phyloP scores from a whole-genome alignment of 1,140 invertebrate genomes.

The Bombus turneri region DNA sequence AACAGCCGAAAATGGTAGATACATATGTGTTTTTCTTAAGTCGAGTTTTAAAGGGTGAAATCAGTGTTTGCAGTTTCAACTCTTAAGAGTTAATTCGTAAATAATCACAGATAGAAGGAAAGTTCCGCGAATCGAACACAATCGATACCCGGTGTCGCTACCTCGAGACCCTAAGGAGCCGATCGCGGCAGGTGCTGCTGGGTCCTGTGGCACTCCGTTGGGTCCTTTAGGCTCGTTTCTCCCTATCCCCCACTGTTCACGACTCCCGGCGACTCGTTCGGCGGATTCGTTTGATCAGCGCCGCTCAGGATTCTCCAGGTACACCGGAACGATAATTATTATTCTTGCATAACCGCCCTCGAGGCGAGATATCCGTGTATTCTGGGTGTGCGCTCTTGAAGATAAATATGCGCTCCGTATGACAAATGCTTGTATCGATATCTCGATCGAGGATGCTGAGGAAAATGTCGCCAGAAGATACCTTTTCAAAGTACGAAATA shows the following conservation, averaged over 20 bases:
- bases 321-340: constrained; percentile 69
- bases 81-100: too few species aligned
- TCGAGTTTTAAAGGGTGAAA: too few species aligned
- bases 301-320: constrained; percentile 65
- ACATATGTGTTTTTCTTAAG: too few species aligned
- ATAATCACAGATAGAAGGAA: too few species aligned
- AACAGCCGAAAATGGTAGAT: too few species aligned
- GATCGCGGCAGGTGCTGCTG: constrained; percentile 57
- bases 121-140: too few species aligned
- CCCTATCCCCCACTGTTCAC: constrained; percentile 34
- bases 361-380: constrained; percentile 61
- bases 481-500: not conserved
- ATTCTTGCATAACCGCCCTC: constrained; percentile 69
- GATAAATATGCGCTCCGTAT: constrained; percentile 58
- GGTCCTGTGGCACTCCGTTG: constrained; percentile 18
- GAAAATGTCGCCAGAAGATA: not conserved
- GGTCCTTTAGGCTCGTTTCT: constrained; percentile 36
- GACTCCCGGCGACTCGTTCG: constrained; percentile 58
- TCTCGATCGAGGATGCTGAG: not conserved
- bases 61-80: too few species aligned
- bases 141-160: constrained; percentile 46
- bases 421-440: not conserved
- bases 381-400: constrained; percentile 43
- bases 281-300: constrained; percentile 69
- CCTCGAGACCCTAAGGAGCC: constrained; percentile 49